Percentiles rank a stretch among this genome's conserved stretches.
These are phyloP conservation scores for Drosophila rellima DNA, from an alignment of 2,888 invertebrate species.

Conservation along the genomic window DNA sequence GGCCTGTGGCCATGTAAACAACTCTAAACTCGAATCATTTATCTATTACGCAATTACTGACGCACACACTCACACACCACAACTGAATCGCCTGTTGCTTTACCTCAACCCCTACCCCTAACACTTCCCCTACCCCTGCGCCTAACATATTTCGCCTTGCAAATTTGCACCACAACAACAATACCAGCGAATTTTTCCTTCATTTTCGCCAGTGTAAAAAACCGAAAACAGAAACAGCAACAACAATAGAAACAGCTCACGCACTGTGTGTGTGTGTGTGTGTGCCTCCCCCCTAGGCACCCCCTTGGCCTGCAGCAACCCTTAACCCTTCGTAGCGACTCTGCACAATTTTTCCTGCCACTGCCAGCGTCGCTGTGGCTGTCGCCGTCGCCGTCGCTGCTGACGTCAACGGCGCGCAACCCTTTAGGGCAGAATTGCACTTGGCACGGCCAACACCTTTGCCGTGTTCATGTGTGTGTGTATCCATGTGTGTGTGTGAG, in stretches of 20 bases:
- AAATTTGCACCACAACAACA: slow-evolving; percentile 44
- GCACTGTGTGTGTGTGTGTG: slow-evolving; percentile 36
- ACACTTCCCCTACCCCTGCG: not conserved
- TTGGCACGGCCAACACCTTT: slow-evolving; percentile 58
- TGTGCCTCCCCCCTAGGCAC: not conserved
- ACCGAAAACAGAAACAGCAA: slow-evolving; percentile 6
- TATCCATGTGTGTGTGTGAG: slow-evolving; percentile 27
- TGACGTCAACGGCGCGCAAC: slow-evolving; percentile 8
- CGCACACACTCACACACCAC: slow-evolving; percentile 34
- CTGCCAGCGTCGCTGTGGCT: not conserved
- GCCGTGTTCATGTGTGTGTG: slow-evolving; percentile 15
- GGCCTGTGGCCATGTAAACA: slow-evolving; percentile 69
- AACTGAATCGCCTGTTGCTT: slow-evolving; percentile 51
- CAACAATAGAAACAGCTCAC: slow-evolving; percentile 56
- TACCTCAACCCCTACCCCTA: not conserved
- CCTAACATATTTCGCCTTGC: slow-evolving; percentile 9
- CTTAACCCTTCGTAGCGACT: slow-evolving; percentile 35
- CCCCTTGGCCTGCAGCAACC: slow-evolving; percentile 30
- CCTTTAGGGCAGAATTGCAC: slow-evolving; percentile 49
- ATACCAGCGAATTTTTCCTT: slow-evolving; percentile 46
- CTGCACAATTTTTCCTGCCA: slow-evolving; percentile 1
- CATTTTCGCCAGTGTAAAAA: slow-evolving; percentile 53
- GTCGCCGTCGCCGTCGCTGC: slow-evolving; percentile 11
- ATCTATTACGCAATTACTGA: slow-evolving; percentile 78
- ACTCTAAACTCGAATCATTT: slow-evolving; percentile 69